phyloP scores from a whole-genome alignment of 2,797 vertebrate species.

The Streptopelia turtur region DNA sequence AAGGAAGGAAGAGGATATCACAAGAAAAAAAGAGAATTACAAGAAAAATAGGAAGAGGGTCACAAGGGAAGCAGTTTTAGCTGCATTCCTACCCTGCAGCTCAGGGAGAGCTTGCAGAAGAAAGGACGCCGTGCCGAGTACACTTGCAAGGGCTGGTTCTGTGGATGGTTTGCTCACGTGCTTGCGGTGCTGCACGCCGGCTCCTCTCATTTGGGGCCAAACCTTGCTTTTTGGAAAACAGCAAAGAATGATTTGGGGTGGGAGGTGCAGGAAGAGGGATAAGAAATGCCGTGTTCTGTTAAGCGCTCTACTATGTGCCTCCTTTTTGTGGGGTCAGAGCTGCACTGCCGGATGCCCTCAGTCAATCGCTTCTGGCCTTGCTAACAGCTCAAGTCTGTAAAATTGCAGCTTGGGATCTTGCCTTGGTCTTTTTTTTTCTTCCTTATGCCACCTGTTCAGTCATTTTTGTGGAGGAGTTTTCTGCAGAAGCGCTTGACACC shows the following conservation, averaged over 20 bases:
- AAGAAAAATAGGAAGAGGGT: background rate
- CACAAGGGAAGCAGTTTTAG: background rate
- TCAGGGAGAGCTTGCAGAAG: background rate
- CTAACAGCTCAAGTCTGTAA: background rate
- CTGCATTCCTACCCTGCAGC: background rate
- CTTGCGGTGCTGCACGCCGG: background rate
- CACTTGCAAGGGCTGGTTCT: rapidly evolving
- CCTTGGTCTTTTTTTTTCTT: background rate
- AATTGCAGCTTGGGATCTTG: background rate
- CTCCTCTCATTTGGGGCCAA: background rate
- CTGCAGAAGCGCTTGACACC: background rate
- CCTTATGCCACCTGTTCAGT: background rate
- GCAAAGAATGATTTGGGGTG: background rate
- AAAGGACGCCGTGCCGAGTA: background rate
- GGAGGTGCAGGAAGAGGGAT: background rate
- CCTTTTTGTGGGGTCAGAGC: background rate
- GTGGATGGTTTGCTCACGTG: background rate
- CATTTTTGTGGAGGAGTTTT: background rate
- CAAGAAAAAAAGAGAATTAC: no score
- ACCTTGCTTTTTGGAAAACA: background rate
- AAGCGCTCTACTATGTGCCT: no score
- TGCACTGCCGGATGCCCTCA: background rate
- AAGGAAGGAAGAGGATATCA: background rate
- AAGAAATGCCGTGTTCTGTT: background rate
- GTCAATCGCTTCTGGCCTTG: background rate